Conservation (phyloP, 2,888 invertebrate species). For the Piscicola geometra region DNA sequence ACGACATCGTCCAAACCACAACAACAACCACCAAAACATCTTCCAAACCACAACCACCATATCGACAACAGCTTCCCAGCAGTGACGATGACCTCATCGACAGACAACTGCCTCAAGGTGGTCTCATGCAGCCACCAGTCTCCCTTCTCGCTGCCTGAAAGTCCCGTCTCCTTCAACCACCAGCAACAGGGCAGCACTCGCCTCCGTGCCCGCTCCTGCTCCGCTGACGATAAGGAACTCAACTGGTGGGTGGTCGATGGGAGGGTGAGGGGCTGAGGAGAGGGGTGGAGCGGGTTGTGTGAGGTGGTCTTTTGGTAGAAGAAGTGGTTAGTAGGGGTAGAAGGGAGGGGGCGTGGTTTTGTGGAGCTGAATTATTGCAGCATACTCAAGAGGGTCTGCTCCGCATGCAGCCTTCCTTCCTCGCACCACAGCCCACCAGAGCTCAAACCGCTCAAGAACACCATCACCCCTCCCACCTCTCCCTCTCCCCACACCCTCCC, state of each 20-base stretch:
- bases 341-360: neutral
- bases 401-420: neutral
- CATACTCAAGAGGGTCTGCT: no score
- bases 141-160: slow-evolving; percentile 25
- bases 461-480: neutral
- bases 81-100: neutral
- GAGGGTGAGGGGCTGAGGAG: no score
- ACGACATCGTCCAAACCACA: neutral
- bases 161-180: slow-evolving; percentile 21
- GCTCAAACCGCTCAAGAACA: no score
- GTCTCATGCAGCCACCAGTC: neutral
- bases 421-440: no score
- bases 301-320: no score
- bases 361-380: no score
- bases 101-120: neutral
- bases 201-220: slow-evolving; percentile 23
- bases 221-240: slow-evolving; percentile 19
- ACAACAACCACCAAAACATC: neutral
- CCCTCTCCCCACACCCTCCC: neutral
- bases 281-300: no score
- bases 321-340: no score
- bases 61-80: neutral
- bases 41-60: neutral
- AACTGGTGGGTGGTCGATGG: neutral
- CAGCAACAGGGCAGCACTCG: neutral